phyloP scores from a whole-genome alignment of 2,797 vertebrate species.

The Acrossocheilus fasciatus region DNA sequence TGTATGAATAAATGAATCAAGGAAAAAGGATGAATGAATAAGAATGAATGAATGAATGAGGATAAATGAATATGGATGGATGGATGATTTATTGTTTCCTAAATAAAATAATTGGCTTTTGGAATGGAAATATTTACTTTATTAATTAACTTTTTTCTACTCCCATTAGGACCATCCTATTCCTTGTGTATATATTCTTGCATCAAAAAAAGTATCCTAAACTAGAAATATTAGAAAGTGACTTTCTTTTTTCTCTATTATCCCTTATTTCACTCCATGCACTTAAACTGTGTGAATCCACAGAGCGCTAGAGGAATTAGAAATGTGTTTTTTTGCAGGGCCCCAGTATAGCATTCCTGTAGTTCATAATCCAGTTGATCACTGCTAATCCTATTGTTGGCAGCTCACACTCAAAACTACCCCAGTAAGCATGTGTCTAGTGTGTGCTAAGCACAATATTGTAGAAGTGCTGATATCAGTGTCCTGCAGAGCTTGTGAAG shows the following conservation, averaged over 20 bases:
- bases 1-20: background rate
- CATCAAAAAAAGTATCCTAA: background rate
- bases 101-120: background rate
- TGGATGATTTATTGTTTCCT: background rate
- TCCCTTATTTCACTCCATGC: background rate
- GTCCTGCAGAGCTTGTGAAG: slow-evolving; percentile 20
- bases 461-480: slow-evolving; percentile 35
- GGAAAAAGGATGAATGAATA: too few relatives aligned
- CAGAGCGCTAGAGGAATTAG: background rate
- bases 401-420: slow-evolving; percentile 62
- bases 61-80: too few relatives aligned
- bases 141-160: background rate
- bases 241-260: background rate
- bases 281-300: slow-evolving; percentile 27
- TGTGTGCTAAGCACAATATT: slow-evolving; percentile 28
- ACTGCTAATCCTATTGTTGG: slow-evolving; percentile 63
- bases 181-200: background rate
- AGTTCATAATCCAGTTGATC: slow-evolving; percentile 44
- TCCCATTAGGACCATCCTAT: background rate
- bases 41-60: too few relatives aligned
- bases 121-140: background rate
- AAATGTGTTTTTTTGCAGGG: slow-evolving; percentile 17
- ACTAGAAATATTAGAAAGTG: background rate
- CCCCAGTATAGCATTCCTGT: slow-evolving; percentile 43
- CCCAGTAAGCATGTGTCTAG: slow-evolving; percentile 15